Conservation (phyloP, 2,797 vertebrate genomes). For the Sardinella longiceps region DNA sequence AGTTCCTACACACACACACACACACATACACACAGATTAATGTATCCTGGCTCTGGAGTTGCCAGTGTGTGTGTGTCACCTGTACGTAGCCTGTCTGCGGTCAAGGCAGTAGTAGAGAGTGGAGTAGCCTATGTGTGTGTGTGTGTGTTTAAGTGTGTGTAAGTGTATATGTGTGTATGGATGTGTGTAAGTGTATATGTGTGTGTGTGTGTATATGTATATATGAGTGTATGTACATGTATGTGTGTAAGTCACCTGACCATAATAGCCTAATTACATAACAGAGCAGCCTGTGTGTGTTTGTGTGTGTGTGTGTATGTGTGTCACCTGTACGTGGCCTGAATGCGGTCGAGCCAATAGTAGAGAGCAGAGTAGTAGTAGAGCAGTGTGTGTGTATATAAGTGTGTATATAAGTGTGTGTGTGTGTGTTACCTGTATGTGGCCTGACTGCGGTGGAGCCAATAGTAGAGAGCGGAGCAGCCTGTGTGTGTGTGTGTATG, state of each 20-base stretch:
- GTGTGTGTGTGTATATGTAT: neutral
- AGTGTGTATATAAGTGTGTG: neutral
- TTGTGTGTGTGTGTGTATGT: neutral
- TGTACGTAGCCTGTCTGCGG: constrained; percentile 80
- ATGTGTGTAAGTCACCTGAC: neutral
- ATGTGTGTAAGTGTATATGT: neutral
- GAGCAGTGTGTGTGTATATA: no score
- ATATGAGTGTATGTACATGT: neutral
- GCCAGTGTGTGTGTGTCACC: constrained; percentile 60
- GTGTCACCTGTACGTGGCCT: constrained; percentile 75
- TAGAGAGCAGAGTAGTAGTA: constrained; percentile 81
- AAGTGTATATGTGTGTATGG: neutral
- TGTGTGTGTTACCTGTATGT: constrained; percentile 71
- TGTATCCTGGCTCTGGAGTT: no score
- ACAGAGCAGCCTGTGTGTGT: neutral
- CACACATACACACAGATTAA: neutral
- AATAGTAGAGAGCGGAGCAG: constrained; percentile 85
- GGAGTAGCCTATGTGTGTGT: constrained; percentile 48
- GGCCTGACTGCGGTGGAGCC: constrained; percentile 87
- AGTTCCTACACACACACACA: constrained; percentile 79
- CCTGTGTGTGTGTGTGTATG: constrained; percentile 45
- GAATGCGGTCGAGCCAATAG: constrained; percentile 88
- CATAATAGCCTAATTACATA: neutral
- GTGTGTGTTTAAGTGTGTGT: neutral
- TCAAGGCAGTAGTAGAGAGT: constrained; percentile 89